Conservation (phyloP, 2,797 vertebrate genomes). For the Myotis planiceps region DNA sequence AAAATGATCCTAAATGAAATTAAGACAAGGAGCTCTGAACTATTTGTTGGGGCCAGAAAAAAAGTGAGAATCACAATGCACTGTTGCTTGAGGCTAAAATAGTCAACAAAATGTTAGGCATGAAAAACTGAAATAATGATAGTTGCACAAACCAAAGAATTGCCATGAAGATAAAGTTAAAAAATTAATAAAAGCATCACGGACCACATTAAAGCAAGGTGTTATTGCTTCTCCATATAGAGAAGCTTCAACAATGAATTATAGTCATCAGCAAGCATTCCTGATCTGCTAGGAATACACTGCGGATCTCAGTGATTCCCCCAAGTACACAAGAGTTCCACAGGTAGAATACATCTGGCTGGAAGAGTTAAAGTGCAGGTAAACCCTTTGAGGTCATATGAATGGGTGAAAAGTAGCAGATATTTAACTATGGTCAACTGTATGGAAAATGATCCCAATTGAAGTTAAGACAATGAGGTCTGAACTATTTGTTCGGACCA, state of each 20-base stretch:
- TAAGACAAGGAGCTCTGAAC: slow-evolving; percentile 1
- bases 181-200: not conserved
- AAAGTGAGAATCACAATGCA: not conserved
- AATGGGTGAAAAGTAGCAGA: not conserved
- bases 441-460: not conserved
- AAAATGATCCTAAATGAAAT: not conserved
- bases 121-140: slow-evolving; percentile 37
- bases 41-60: not conserved
- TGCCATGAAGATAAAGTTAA: slow-evolving; percentile 5
- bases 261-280: not conserved
- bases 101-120: no score
- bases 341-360: not conserved
- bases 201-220: not conserved
- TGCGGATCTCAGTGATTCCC: not conserved
- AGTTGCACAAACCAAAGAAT: not conserved
- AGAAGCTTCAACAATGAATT: not conserved
- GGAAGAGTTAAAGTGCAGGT: not conserved
- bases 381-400: not conserved
- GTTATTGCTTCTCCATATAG: not conserved
- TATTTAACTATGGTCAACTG: not conserved
- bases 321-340: not conserved
- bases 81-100: not conserved
- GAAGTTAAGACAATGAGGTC: not conserved
- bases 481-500: not conserved
- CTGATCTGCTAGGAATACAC: not conserved